Percentiles rank a stretch among this genome's conserved stretches.
phyloP scores from a whole-genome alignment of 2,797 vertebrate species.

The Tapirus indicus region DNA sequence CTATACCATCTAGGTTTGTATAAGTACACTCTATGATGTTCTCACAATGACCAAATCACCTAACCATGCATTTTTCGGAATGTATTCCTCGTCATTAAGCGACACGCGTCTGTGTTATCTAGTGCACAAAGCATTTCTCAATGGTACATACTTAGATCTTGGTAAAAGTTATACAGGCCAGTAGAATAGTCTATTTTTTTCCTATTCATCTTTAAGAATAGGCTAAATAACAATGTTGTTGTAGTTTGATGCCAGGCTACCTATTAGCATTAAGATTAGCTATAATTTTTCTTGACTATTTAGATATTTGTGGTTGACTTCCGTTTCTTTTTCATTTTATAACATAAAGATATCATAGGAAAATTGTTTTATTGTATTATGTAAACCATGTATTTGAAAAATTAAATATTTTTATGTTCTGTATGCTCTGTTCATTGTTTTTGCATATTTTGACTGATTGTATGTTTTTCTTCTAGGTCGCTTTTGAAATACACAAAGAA shows the following conservation, averaged over 20 bases:
- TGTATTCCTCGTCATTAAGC: too few species aligned
- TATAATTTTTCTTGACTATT: not conserved
- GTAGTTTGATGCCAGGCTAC: not conserved
- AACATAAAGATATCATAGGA: not conserved
- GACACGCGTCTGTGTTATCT: not conserved
- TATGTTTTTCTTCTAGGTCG: slow-evolving; percentile 91
- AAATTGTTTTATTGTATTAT: not conserved
- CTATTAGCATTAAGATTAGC: not conserved
- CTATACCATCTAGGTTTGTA: too few species aligned
- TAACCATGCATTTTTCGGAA: too few species aligned
- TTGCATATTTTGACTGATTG: slow-evolving; percentile 51
- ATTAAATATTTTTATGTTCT: slow-evolving; percentile 31
- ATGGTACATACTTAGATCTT: not conserved
- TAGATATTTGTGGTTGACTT: not conserved
- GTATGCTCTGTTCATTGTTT: not conserved
- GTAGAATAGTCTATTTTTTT: not conserved
- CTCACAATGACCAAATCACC: too few species aligned
- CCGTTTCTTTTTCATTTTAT: slow-evolving; percentile 19
- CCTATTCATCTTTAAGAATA: not conserved
- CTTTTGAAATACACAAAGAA: slow-evolving; percentile 98
- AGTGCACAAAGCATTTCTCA: not conserved
- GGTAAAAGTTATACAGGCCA: not conserved
- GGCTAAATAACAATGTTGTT: not conserved
- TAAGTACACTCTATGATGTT: too few species aligned
- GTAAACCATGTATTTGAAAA: slow-evolving; percentile 35